Percentiles rank a stretch among this genome's conserved stretches.
Evolutionary conservation across 1,140 invertebrate species (phyloP).

Genomic region (Nasonia longicornis): DNA sequence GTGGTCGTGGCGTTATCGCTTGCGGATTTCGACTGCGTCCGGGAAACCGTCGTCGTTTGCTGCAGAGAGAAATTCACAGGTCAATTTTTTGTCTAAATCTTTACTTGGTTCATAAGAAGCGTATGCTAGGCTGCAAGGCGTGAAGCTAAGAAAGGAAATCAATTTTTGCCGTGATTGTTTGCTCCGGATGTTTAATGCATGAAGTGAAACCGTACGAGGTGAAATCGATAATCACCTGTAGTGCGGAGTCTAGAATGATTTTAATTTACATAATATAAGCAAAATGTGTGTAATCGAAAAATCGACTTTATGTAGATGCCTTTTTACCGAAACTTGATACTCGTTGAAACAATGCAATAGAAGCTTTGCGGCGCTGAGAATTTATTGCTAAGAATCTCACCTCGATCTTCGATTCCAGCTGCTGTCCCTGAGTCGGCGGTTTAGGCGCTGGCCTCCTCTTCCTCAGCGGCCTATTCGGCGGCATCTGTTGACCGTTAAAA

Average conservation of each 20-base stretch:
- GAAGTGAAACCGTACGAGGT: not conserved
- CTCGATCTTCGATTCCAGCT: not conserved
- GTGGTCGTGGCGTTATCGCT: not conserved
- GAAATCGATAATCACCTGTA: not conserved
- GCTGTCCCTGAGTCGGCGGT: conserved; percentile 63
- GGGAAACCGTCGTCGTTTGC: not conserved
- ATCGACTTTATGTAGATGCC: not conserved
- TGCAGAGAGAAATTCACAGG: not conserved
- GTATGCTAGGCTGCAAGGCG: not conserved
- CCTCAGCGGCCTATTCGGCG: conserved; percentile 68
- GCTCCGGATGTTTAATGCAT: not conserved
- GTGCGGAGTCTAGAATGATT: not conserved
- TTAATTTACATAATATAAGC: not conserved
- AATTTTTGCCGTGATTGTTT: too few species aligned
- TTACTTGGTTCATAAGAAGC: not conserved
- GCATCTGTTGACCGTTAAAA: not conserved
- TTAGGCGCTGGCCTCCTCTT: conserved; percentile 74
- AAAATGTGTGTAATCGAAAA: not conserved
- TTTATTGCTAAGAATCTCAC: not conserved
- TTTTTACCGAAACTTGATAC: too few species aligned
- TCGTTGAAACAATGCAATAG: too few species aligned
- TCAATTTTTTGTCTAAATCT: too few species aligned
- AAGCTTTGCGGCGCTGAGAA: too few species aligned
- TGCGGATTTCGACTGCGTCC: not conserved
- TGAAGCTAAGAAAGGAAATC: not conserved